These are phyloP conservation scores for Phalloptychus januarius DNA, from an alignment of 2,797 vertebrate genomes.

Conservation along the genomic window DNA sequence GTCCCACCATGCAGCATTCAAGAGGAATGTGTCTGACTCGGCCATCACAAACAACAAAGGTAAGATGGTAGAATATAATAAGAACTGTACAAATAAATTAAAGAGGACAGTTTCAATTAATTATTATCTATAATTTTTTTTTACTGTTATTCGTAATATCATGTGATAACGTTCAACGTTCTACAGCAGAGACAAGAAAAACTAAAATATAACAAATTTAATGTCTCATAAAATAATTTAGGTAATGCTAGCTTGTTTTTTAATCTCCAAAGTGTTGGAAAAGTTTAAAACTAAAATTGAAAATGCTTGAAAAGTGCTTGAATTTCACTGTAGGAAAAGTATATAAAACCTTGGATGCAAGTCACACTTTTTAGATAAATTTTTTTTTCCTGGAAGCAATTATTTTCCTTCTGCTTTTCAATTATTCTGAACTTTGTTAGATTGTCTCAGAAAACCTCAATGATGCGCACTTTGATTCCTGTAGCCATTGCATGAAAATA, in stretches of 20 bases:
- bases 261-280: no score
- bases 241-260: no score
- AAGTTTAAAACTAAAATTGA: no score
- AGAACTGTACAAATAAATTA: no score
- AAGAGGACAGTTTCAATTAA: no score
- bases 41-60: constrained; percentile 80
- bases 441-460: not conserved
- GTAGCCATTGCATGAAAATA: not conserved
- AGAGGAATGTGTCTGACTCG: constrained; percentile 84
- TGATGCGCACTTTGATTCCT: not conserved
- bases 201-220: no score
- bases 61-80: constrained; percentile 60
- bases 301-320: no score
- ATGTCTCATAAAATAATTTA: no score
- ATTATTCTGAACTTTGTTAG: not conserved
- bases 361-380: not conserved
- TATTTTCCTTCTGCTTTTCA: not conserved
- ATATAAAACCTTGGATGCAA: not conserved
- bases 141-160: not conserved
- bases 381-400: not conserved
- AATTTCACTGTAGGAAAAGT: no score
- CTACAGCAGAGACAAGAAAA: no score
- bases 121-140: no score
- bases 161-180: no score
- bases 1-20: constrained; percentile 76